phyloP scores from a whole-genome alignment of 2,888 invertebrate genomes.

The Cerceris ruficornis region DNA sequence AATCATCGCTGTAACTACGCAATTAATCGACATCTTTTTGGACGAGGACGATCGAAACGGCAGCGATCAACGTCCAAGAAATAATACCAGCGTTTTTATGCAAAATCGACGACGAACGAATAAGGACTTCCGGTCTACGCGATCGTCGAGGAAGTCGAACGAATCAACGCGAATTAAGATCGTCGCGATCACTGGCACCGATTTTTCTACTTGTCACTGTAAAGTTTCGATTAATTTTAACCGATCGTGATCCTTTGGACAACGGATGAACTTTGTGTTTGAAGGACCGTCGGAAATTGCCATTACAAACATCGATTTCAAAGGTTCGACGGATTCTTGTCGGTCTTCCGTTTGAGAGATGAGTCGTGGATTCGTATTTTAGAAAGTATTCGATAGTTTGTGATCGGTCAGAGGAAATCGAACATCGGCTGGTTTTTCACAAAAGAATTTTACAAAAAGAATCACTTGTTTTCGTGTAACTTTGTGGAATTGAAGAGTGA shows the following conservation, averaged over 20 bases:
- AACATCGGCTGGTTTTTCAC: no score
- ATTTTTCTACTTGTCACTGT: no score
- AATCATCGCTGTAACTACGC: conserved; percentile 1
- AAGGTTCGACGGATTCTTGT: background rate
- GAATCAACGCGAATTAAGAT: background rate
- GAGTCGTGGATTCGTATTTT: no score
- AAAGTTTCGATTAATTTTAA: background rate
- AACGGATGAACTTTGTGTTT: background rate
- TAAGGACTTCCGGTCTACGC: conserved; percentile 19
- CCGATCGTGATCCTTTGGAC: background rate
- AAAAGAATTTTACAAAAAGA: no score
- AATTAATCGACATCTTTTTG: background rate
- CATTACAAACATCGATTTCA: background rate
- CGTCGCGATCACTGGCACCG: background rate
- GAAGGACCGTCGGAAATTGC: background rate
- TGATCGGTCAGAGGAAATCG: no score
- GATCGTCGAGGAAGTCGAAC: background rate
- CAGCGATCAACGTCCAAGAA: conserved; percentile 2
- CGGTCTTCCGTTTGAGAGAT: no score
- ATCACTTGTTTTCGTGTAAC: no score
- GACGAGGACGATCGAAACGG: conserved; percentile 2
- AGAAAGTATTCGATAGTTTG: no score
- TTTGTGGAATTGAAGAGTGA: no score
- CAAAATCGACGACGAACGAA: conserved; percentile 27
- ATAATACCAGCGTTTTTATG: conserved; percentile 9